Conservation (phyloP, 2,113 vertebrate species). For the Bujurquina vittata region DNA sequence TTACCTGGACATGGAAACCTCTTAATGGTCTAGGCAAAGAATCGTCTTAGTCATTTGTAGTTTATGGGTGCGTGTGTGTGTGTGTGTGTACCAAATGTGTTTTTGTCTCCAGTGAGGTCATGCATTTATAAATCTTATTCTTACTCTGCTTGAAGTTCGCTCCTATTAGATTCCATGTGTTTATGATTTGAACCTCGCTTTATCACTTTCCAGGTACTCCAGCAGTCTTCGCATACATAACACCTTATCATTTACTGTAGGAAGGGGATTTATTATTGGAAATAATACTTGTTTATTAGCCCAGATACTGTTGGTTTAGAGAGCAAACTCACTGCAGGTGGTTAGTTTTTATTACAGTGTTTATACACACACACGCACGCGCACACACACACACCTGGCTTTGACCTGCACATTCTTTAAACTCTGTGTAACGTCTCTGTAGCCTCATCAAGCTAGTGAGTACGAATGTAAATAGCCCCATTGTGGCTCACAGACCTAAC, state of each 20-base stretch:
- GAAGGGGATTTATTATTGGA: constrained; percentile 1
- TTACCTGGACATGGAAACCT: not conserved
- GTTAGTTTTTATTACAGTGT: constrained; percentile 37
- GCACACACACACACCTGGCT: constrained; percentile 33
- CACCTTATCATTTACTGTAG: constrained; percentile 6
- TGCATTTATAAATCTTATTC: not conserved
- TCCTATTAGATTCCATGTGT: constrained; percentile 10
- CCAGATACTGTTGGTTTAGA: constrained; percentile 39
- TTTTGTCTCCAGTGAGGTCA: not conserved
- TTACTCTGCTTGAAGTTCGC: not conserved
- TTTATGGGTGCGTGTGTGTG: not conserved
- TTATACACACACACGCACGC: constrained; percentile 10
- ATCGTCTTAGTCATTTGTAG: not conserved
- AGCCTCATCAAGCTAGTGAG: constrained; percentile 50
- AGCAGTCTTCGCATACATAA: not conserved
- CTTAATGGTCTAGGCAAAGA: not conserved
- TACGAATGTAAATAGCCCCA: constrained; percentile 62
- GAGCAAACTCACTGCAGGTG: constrained; percentile 40
- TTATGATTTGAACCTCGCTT: constrained; percentile 3
- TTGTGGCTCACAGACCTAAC: constrained; percentile 52
- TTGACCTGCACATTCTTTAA: constrained; percentile 65
- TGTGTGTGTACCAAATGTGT: not conserved
- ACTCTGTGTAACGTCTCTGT: constrained; percentile 63
- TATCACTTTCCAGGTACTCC: not conserved
- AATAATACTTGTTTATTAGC: constrained; percentile 34